phyloP scores from a whole-genome alignment of 2,113 vertebrate species.

The Herpailurus yagouaroundi region DNA sequence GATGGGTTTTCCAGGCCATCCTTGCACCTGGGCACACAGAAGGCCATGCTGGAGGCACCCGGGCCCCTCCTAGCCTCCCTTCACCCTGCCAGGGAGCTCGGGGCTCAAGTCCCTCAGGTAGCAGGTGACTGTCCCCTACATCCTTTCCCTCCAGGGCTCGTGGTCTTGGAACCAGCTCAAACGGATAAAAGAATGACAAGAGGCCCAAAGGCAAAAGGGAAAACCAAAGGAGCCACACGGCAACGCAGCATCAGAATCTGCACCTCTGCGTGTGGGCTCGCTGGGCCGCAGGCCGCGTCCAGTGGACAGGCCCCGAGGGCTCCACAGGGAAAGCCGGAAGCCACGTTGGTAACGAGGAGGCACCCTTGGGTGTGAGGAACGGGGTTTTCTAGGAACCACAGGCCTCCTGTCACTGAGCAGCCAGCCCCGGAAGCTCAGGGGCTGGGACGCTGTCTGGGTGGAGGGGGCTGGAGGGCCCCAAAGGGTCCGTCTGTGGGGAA shows the following conservation, averaged over 20 bases:
- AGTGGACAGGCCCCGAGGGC: too few relatives aligned
- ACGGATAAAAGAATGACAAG: background rate
- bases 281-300: fast-evolving
- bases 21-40: background rate
- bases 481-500: background rate
- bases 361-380: background rate
- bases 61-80: background rate
- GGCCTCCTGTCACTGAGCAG: background rate
- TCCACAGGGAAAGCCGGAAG: background rate
- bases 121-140: background rate
- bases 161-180: background rate
- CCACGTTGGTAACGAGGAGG: background rate
- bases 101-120: background rate
- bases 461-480: background rate
- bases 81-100: background rate
- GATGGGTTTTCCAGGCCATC: background rate
- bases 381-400: background rate
- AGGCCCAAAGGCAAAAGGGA: background rate
- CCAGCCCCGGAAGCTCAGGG: background rate
- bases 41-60: background rate
- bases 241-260: fast-evolving
- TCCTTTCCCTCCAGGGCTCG: background rate
- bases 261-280: background rate
- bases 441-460: background rate
- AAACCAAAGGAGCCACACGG: background rate